phyloP scores from a whole-genome alignment of 2,113 vertebrate genomes.

The Lepisosteus oculatus region DNA sequence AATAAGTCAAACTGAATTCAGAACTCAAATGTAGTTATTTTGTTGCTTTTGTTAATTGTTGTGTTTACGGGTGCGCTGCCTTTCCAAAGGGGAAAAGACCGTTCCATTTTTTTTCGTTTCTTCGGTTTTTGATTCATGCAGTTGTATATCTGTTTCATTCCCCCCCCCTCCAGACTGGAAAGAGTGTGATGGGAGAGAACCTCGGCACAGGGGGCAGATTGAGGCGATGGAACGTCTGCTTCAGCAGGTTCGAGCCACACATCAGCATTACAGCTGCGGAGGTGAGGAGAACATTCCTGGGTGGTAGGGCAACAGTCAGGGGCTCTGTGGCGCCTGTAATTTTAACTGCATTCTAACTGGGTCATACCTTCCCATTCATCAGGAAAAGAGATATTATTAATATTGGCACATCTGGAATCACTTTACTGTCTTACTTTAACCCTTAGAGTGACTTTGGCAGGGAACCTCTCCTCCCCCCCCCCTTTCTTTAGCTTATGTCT shows the following conservation, averaged over 20 bases:
- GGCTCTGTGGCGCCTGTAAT: constrained; percentile 87
- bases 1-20: too few relatives aligned
- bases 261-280: constrained; percentile 81
- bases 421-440: constrained; percentile 89
- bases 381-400: constrained; percentile 89
- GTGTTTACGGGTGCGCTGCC: too few relatives aligned
- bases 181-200: constrained; percentile 79
- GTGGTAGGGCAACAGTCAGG: constrained; percentile 70
- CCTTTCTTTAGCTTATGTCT: too few relatives aligned
- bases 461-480: constrained; percentile 15
- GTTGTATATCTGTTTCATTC: constrained; percentile 63
- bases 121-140: constrained; percentile 14
- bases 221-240: constrained; percentile 89
- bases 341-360: constrained; percentile 75
- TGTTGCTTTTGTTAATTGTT: too few relatives aligned
- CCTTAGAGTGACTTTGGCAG: constrained; percentile 55
- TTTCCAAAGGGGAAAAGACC: too few relatives aligned
- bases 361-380: constrained; percentile 94
- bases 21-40: too few relatives aligned
- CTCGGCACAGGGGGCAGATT: constrained; percentile 77
- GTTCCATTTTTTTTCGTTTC: background rate
- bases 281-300: constrained; percentile 80
- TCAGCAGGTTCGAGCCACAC: constrained; percentile 87
- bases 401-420: constrained; percentile 95
- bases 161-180: constrained; percentile 85